A percentile compares a stretch with the other conserved stretches of the same genome.
phyloP scores from a whole-genome alignment of 2,113 vertebrate genomes.

The Gymnogyps californianus region DNA sequence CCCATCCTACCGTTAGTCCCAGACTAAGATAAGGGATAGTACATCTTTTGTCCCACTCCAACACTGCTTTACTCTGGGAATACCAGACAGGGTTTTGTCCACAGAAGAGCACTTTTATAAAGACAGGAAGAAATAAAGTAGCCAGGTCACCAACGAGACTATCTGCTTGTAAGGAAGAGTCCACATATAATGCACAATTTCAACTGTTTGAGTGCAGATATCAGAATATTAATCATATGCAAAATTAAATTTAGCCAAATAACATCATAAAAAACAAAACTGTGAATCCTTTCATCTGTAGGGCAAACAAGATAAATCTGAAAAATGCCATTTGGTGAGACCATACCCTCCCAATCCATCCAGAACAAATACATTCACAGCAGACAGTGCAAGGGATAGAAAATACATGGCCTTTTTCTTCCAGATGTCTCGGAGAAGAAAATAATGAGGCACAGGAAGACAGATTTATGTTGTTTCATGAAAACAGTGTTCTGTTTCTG shows the following conservation, averaged over 20 bases:
- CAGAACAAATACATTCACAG: slow-evolving; percentile 1
- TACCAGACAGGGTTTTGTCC: background rate
- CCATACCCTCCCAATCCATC: background rate
- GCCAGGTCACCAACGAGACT: background rate
- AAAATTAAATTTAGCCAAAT: background rate
- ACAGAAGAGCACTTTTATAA: background rate
- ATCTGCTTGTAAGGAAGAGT: background rate
- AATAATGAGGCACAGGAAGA: slow-evolving; percentile 31
- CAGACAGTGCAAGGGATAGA: background rate
- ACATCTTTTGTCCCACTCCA: background rate
- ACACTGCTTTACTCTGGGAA: background rate
- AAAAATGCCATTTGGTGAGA: background rate
- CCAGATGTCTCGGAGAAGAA: slow-evolving; percentile 7
- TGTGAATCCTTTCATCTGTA: background rate
- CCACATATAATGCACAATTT: background rate
- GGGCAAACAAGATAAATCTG: background rate
- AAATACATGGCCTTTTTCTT: slow-evolving; percentile 38
- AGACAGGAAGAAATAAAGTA: background rate
- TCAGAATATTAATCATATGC: background rate
- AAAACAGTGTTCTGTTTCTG: slow-evolving; percentile 18
- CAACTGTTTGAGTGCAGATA: background rate
- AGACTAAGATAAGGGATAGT: background rate
- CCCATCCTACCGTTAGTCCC: background rate
- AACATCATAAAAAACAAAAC: background rate
- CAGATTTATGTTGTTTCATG: slow-evolving; percentile 30